These are phyloP conservation scores for Acanthosepion esculentum DNA, from an alignment of 2,888 invertebrate genomes.

Conservation along the genomic window DNA sequence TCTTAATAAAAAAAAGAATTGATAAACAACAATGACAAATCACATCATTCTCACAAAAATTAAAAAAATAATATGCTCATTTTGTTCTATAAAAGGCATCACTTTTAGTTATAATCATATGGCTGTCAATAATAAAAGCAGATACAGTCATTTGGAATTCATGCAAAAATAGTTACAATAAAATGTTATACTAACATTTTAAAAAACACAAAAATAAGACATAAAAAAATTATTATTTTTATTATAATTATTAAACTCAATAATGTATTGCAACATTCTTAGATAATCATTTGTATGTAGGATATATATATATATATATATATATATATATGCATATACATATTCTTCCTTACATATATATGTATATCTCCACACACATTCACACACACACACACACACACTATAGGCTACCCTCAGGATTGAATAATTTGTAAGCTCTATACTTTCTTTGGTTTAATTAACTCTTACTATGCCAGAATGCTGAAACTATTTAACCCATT, in stretches of 20 bases:
- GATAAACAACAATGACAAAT: neutral
- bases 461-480: too few species aligned
- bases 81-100: neutral
- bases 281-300: neutral
- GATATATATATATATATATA: neutral
- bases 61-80: neutral
- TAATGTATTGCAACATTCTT: constrained; percentile 33
- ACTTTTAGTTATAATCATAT: neutral
- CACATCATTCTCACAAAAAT: neutral
- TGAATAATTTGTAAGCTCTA: too few species aligned
- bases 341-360: neutral
- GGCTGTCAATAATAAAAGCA: neutral
- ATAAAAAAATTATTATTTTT: too few species aligned
- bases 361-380: neutral
- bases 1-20: neutral
- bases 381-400: too few species aligned
- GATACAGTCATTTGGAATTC: neutral
- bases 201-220: neutral
- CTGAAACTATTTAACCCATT: too few species aligned
- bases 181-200: neutral
- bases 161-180: neutral
- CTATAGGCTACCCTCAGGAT: too few species aligned
- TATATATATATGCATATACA: neutral
- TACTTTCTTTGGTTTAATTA: too few species aligned
- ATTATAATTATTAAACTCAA: neutral